Evolutionary conservation across 2,888 invertebrate species (phyloP).

Genomic region (Pheosia tremula): DNA sequence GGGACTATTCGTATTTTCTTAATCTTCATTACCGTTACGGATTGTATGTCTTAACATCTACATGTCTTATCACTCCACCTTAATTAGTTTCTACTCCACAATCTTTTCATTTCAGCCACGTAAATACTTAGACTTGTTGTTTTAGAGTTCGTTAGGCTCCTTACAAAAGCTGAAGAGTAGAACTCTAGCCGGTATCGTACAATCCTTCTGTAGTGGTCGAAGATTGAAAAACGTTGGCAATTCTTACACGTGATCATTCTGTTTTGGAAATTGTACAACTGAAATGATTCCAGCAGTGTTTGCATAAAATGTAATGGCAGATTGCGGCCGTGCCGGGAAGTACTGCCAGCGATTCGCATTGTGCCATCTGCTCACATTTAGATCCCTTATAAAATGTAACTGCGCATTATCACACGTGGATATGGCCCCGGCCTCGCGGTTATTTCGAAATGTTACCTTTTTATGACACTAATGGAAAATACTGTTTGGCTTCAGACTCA

Average conservation of each 20-base stretch:
- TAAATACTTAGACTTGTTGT: no score
- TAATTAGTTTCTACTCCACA: no score
- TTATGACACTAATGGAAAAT: constrained; percentile 80
- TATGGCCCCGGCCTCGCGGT: constrained; percentile 68
- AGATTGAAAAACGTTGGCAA: background rate
- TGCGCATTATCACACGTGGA: constrained; percentile 81
- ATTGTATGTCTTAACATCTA: no score
- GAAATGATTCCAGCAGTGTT: constrained; percentile 72
- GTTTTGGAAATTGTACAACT: constrained; percentile 62
- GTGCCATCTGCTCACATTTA: constrained; percentile 82
- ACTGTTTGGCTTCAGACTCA: constrained; percentile 68
- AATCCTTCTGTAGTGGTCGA: background rate
- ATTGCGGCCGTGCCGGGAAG: constrained; percentile 74
- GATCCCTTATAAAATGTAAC: constrained; percentile 83
- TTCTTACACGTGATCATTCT: constrained; percentile 34
- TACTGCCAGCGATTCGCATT: constrained; percentile 74
- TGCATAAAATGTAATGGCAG: constrained; percentile 81
- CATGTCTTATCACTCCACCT: no score
- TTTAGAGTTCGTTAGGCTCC: no score
- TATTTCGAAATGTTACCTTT: constrained; percentile 77
- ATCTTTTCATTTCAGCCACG: no score
- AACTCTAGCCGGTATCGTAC: no score
- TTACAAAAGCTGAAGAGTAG: no score
- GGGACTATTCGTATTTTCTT: no score
- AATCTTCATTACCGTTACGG: no score